These are phyloP conservation scores for Dendrolimus pini DNA, from an alignment of 2,888 invertebrate genomes.

Conservation along the genomic window DNA sequence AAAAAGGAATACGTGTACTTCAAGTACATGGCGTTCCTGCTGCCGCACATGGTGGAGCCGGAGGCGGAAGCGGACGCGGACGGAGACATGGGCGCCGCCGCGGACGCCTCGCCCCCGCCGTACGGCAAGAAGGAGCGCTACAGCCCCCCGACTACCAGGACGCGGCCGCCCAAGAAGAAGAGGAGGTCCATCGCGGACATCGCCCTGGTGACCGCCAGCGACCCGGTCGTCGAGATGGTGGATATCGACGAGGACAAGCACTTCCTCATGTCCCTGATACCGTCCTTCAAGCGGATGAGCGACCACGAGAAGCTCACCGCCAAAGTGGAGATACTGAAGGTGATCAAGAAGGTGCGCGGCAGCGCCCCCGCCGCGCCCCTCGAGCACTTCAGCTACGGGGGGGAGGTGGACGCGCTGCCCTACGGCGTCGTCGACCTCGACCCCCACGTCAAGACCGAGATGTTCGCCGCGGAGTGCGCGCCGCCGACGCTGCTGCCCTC, in stretches of 20 bases:
- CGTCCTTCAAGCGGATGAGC: conserved; percentile 34
- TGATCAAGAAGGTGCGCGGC: conserved; percentile 19
- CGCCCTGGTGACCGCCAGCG: background rate
- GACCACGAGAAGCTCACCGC: conserved; percentile 36
- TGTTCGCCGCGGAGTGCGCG: conserved; percentile 2
- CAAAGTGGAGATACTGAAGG: conserved; percentile 37
- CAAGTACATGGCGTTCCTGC: conserved; percentile 35
- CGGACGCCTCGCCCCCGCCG: conserved; percentile 11
- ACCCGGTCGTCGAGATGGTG: conserved; percentile 1
- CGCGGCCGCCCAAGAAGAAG: background rate
- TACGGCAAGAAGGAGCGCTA: conserved; percentile 7
- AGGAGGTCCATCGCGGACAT: background rate
- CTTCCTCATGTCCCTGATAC: conserved; percentile 36
- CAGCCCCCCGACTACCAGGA: conserved; percentile 1
- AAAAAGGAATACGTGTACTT: conserved; percentile 36
- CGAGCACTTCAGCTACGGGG: background rate
- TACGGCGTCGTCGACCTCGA: background rate
- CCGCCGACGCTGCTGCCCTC: background rate
- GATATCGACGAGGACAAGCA: conserved; percentile 34
- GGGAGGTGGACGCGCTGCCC: conserved; percentile 3
- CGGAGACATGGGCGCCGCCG: conserved; percentile 1
- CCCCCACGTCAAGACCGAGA: background rate
- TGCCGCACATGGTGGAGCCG: conserved; percentile 22
- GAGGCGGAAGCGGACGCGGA: conserved; percentile 4
- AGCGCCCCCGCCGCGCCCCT: background rate